These are phyloP conservation scores for Darevskia mixta DNA, from an alignment of 2,797 vertebrate genomes.

Conservation along the genomic window DNA sequence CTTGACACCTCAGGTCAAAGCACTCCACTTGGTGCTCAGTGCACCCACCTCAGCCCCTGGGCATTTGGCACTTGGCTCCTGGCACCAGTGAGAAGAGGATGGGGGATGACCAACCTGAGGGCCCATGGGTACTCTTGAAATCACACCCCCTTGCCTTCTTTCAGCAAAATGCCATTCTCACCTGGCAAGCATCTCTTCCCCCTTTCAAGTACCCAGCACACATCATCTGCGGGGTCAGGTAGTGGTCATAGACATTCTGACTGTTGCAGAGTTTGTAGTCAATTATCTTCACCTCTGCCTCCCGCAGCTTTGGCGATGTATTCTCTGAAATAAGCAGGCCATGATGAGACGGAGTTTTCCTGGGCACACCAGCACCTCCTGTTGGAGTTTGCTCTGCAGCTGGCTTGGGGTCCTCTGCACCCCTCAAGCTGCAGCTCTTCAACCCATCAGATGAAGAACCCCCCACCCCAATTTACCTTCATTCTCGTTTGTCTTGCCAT, in stretches of 20 bases:
- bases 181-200: slow-evolving; percentile 93
- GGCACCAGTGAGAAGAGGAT: neutral
- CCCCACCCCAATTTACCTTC: slow-evolving; percentile 73
- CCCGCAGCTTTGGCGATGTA: slow-evolving; percentile 83
- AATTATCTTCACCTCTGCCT: slow-evolving; percentile 87
- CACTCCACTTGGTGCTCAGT: neutral
- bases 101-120: neutral
- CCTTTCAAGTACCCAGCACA: slow-evolving; percentile 90
- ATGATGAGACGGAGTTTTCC: neutral
- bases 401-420: too few relatives aligned
- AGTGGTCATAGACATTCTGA: slow-evolving; percentile 79
- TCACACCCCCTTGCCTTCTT: fast-evolving
- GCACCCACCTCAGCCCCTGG: neutral
- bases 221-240: slow-evolving; percentile 87
- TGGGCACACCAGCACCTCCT: too few relatives aligned
- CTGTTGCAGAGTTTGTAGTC: slow-evolving; percentile 82
- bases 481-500: slow-evolving; percentile 83
- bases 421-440: too few relatives aligned
- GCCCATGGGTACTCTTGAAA: neutral
- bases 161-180: slow-evolving; percentile 53
- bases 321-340: slow-evolving; percentile 70
- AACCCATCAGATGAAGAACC: neutral
- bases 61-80: neutral
- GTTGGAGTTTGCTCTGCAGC: too few relatives aligned
- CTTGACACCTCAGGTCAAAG: neutral